Evolutionary conservation across 2,113 vertebrate genomes (phyloP).

Genomic region (Chrysemys picta): DNA sequence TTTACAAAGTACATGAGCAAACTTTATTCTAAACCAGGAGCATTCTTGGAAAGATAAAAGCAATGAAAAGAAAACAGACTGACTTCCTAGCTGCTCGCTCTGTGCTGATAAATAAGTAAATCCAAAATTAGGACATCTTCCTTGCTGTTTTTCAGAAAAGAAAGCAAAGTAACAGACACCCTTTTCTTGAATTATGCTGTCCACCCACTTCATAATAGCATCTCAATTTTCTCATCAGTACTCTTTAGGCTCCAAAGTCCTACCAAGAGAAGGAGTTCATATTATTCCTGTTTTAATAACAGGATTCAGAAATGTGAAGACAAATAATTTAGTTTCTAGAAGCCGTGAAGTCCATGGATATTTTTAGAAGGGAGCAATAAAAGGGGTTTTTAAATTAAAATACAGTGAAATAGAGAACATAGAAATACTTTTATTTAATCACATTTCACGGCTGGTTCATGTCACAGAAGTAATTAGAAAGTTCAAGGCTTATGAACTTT

Average conservation of each 20-base stretch:
- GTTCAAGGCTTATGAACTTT: background rate
- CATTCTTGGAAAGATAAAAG: background rate
- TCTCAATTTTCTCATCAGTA: background rate
- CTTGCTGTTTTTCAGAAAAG: background rate
- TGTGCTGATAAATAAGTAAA: background rate
- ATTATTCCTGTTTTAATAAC: background rate
- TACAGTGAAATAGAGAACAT: background rate
- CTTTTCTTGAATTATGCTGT: background rate
- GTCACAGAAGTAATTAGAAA: background rate
- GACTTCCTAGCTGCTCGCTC: background rate
- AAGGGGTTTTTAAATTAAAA: background rate
- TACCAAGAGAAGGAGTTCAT: background rate
- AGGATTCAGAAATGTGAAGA: background rate
- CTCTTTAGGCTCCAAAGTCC: background rate
- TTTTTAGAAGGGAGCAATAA: background rate
- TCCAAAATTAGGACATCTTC: background rate
- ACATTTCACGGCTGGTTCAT: background rate
- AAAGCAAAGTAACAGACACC: background rate
- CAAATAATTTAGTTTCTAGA: background rate
- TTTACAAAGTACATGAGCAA: slow-evolving; percentile 17
- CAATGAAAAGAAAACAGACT: slow-evolving; percentile 16
- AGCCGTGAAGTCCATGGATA: background rate
- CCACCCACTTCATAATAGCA: background rate
- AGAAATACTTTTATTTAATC: slow-evolving; percentile 29
- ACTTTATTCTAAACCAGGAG: background rate